These are phyloP conservation scores for Salvelinus fontinalis DNA, from an alignment of 2,113 vertebrate species.

Conservation along the genomic window DNA sequence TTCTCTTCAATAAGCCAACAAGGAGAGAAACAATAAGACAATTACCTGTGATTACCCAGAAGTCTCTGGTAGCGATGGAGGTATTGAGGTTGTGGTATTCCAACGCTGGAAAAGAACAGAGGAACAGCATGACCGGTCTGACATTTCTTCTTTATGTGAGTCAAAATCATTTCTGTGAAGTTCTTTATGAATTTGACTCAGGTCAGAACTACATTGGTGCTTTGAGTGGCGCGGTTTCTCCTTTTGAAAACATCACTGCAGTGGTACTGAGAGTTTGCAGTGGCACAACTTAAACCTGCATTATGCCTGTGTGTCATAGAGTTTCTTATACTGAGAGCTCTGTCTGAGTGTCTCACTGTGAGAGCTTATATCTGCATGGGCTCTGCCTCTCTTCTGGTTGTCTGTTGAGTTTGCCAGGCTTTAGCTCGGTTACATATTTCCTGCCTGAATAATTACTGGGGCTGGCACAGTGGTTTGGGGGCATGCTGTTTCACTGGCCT, in stretches of 20 bases:
- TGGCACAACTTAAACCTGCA: not conserved
- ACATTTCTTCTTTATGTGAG: no score
- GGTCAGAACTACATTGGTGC: not conserved
- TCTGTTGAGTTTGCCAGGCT: slow-evolving; percentile 16
- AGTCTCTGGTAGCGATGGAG: slow-evolving; percentile 88
- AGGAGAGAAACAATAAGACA: not conserved
- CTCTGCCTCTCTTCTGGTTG: slow-evolving; percentile 23
- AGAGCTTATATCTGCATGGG: slow-evolving; percentile 37
- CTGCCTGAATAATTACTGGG: slow-evolving; percentile 64
- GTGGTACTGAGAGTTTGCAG: not conserved
- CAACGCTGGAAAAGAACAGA: slow-evolving; percentile 78
- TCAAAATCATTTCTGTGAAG: no score
- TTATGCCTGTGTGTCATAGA: not conserved
- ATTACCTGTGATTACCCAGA: slow-evolving; percentile 97
- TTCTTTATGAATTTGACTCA: no score
- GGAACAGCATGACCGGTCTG: no score
- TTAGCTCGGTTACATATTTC: slow-evolving; percentile 60
- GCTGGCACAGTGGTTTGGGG: slow-evolving; percentile 52
- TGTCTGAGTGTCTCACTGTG: not conserved
- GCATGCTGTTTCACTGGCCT: slow-evolving; percentile 53
- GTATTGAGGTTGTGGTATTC: slow-evolving; percentile 97
- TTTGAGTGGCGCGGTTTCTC: not conserved
- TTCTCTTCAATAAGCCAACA: not conserved
- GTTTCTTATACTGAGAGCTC: not conserved
- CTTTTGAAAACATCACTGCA: not conserved